Conservation (phyloP, 1,140 invertebrate genomes). For the Latrodectus geometricus region DNA sequence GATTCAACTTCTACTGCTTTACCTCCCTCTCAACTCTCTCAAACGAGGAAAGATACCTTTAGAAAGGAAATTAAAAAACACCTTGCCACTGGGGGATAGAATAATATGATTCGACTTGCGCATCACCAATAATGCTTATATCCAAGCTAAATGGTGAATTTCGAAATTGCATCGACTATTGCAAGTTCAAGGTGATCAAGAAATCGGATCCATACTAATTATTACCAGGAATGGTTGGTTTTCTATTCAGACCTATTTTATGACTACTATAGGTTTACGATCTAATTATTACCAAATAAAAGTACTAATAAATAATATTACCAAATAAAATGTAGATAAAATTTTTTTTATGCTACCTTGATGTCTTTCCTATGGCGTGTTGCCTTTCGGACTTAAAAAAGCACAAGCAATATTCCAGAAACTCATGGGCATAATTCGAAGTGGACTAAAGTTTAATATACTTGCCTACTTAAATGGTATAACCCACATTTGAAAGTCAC, state of each 20-base stretch:
- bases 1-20: neutral
- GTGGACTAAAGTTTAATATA: too few relatives aligned
- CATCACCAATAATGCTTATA: slow-evolving; percentile 65
- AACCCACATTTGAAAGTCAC: too few relatives aligned
- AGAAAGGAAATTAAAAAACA: neutral
- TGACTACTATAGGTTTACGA: too few relatives aligned
- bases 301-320: too few relatives aligned
- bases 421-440: too few relatives aligned
- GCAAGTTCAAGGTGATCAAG: slow-evolving; percentile 12
- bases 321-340: too few relatives aligned
- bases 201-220: slow-evolving; percentile 14
- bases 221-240: slow-evolving; percentile 16
- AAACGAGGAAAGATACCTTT: neutral
- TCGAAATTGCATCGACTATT: slow-evolving; percentile 66
- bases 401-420: too few relatives aligned
- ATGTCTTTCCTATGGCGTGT: too few relatives aligned
- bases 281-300: too few relatives aligned
- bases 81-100: neutral
- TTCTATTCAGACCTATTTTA: neutral
- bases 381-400: too few relatives aligned
- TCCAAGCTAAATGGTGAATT: slow-evolving; percentile 64
- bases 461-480: too few relatives aligned
- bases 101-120: slow-evolving; percentile 63
- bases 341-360: too few relatives aligned
- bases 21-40: neutral